Conservation (phyloP, 2,113 vertebrate genomes). For the Megaleporinus macrocephalus region DNA sequence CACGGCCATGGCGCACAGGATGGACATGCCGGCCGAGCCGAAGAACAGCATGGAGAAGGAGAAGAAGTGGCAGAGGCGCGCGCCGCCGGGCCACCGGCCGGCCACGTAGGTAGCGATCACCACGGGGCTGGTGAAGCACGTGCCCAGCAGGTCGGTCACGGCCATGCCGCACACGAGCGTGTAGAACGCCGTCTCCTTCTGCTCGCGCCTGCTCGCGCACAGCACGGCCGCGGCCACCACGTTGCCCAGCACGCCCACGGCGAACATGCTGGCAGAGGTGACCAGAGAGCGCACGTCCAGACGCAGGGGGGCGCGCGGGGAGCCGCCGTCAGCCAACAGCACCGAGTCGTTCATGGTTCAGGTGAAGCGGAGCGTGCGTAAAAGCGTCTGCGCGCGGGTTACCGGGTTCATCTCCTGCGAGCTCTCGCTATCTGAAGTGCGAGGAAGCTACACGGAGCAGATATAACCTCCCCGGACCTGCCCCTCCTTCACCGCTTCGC, state of each 20-base stretch:
- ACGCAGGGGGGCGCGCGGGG: constrained; percentile 58
- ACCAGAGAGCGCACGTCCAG: constrained; percentile 76
- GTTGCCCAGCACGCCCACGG: constrained; percentile 80
- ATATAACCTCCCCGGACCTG: not conserved
- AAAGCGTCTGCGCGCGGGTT: not conserved
- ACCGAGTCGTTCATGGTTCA: constrained; percentile 69
- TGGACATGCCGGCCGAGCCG: constrained; percentile 80
- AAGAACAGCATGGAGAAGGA: constrained; percentile 86
- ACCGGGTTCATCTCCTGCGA: not conserved
- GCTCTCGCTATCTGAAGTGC: not conserved
- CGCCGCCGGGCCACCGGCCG: constrained; percentile 77
- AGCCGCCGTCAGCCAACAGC: constrained; percentile 52
- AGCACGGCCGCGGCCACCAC: constrained; percentile 80
- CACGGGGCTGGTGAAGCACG: constrained; percentile 83
- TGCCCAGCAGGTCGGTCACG: constrained; percentile 81
- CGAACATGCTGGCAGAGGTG: constrained; percentile 80
- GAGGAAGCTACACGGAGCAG: not conserved
- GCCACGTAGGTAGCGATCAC: constrained; percentile 81
- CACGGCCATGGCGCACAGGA: constrained; percentile 83
- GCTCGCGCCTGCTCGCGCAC: constrained; percentile 78
- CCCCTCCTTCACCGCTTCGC: not conserved
- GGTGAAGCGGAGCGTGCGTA: not conserved
- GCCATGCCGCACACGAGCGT: constrained; percentile 83
- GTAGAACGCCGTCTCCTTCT: constrained; percentile 84
- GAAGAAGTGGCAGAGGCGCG: constrained; percentile 80